A percentile compares a stretch with the other conserved stretches of the same genome.
Conservation (phyloP, 2,113 vertebrate genomes). For the Coptodon bakossiorum region DNA sequence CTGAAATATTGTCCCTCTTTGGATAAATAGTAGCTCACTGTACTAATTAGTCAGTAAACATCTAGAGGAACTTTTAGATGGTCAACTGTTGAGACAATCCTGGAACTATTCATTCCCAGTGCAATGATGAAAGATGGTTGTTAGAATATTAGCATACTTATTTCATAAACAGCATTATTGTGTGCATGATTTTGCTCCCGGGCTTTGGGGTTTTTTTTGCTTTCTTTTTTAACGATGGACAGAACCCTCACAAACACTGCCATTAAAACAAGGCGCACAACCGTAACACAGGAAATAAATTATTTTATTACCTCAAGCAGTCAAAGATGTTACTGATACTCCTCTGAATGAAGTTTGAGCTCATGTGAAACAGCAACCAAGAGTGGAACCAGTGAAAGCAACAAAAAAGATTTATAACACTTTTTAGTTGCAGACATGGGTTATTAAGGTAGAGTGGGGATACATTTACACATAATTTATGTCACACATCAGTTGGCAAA, state of each 20-base stretch:
- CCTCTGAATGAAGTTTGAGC: not conserved
- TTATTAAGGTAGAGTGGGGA: not conserved
- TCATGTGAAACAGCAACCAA: not conserved
- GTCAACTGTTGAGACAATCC: not conserved
- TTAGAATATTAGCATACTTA: not conserved
- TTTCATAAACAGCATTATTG: not conserved
- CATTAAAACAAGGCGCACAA: not conserved
- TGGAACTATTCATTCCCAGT: not conserved
- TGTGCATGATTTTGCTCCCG: not conserved
- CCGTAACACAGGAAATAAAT: not conserved
- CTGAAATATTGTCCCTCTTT: not conserved
- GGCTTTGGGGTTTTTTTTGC: not conserved
- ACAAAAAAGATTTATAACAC: not conserved
- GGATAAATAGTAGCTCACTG: not conserved
- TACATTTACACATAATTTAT: conserved; percentile 3
- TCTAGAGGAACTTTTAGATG: not conserved
- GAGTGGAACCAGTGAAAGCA: not conserved
- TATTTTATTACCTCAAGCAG: not conserved
- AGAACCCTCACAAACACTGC: not conserved
- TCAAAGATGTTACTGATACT: not conserved
- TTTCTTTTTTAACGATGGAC: not conserved
- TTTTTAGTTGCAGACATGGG: not conserved
- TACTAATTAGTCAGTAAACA: not conserved
- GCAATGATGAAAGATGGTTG: not conserved
- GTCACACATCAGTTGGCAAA: conserved; percentile 6